Evolutionary conservation across 35 echinoderm and acorn worm genomes (phyloP).

Genomic region (Holothuria glaberrima): DNA sequence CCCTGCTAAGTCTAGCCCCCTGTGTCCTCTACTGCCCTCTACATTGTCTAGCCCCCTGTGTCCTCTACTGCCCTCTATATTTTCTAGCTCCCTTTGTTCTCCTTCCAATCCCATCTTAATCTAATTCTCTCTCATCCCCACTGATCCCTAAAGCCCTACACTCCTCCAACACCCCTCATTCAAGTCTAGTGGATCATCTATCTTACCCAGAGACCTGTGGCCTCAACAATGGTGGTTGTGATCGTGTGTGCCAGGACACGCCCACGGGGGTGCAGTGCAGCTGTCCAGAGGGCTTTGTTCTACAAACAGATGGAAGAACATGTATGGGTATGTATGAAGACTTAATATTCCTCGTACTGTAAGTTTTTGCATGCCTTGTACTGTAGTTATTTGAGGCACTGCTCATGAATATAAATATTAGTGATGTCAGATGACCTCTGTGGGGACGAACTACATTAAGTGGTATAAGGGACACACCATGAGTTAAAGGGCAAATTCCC

Average conservation of each 20-base stretch:
- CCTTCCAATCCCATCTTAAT: constrained; percentile 22
- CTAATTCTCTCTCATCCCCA: constrained; percentile 48
- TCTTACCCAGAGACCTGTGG: constrained; percentile 93
- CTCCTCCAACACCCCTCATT: constrained; percentile 27
- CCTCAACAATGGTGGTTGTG: constrained; percentile 96
- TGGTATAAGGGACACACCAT: no score
- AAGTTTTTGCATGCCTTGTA: no score
- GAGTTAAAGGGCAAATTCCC: no score
- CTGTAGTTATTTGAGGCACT: no score
- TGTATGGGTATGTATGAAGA: constrained; percentile 76
- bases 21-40: not conserved
- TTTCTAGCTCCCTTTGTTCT: constrained; percentile 29
- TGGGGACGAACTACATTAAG: no score
- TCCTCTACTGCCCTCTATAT: not conserved
- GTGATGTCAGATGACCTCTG: no score
- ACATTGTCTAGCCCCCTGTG: not conserved
- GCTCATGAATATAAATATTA: no score
- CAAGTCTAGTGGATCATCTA: constrained; percentile 59
- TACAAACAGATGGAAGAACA: constrained; percentile 82
- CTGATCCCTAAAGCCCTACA: constrained; percentile 25
- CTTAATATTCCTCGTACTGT: no score
- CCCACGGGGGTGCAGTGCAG: constrained; percentile 85
- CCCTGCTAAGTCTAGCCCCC: not conserved
- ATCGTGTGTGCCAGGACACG: constrained; percentile 86
- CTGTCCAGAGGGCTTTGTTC: constrained; percentile 83